These are phyloP conservation scores for Chrysaora quinquecirrha DNA, from an alignment of 30 jellyfish, hydroid and myxozoan genomes.

Conservation along the genomic window DNA sequence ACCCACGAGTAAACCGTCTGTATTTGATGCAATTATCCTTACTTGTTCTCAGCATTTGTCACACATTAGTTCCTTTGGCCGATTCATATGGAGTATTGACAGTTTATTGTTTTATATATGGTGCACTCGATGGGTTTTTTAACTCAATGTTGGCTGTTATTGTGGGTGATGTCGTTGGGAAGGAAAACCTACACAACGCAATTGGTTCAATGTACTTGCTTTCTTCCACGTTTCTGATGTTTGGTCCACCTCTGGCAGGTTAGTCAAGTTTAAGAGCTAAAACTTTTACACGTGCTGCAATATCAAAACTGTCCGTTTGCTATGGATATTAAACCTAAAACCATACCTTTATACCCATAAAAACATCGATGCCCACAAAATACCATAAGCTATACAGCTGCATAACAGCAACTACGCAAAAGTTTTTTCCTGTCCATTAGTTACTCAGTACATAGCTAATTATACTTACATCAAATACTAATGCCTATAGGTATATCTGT, in stretches of 20 bases:
- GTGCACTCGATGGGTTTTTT: conserved; percentile 71
- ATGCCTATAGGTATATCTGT: too few relatives aligned
- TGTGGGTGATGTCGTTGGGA: conserved; percentile 67
- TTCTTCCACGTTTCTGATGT: conserved; percentile 59
- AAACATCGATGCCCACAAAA: too few relatives aligned
- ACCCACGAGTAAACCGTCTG: conserved; percentile 49
- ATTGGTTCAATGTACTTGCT: conserved; percentile 69
- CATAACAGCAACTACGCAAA: too few relatives aligned
- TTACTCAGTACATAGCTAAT: too few relatives aligned
- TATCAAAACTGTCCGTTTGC: too few relatives aligned
- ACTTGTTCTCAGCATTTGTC: conserved; percentile 48
- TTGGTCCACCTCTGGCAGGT: conserved; percentile 88
- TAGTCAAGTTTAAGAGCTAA: too few relatives aligned
- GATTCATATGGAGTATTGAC: conserved; percentile 25
- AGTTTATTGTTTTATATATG: conserved; percentile 35
- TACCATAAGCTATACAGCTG: too few relatives aligned
- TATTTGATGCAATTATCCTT: conserved; percentile 38
- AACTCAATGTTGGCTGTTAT: conserved; percentile 44
- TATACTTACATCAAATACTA: too few relatives aligned
- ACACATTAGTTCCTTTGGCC: conserved; percentile 56
- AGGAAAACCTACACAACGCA: conserved; percentile 54
- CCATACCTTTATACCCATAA: too few relatives aligned
- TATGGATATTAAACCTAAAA: too few relatives aligned
- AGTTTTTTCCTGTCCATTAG: too few relatives aligned
- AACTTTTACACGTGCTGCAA: too few relatives aligned